Evolutionary conservation across 2,113 vertebrate genomes (phyloP), one percentile per base, ranked within the genome.

Genomic region (Hyaena hyaena): DNA sequence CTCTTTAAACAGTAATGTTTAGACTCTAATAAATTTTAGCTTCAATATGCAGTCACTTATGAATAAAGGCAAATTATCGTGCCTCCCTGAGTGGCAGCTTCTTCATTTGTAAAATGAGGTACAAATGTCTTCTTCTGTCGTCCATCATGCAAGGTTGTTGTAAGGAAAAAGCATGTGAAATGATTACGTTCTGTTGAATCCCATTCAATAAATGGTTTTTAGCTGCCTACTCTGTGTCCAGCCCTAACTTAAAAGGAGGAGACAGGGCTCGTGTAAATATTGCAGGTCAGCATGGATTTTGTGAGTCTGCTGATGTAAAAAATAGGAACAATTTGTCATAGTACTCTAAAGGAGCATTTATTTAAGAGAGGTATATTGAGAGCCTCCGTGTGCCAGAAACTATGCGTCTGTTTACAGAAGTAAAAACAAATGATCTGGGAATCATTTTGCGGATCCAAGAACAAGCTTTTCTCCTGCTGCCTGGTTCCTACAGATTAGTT

Each of bases 91-190:
- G 16, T 94, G 76, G 39, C 61, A 92, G 66, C 63, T 92, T 95
- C 74, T 90, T 95, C 63, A 45, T 96, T 90, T 71, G 48, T 90
- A 84, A 88, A 95, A 55, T 65, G 71, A 95, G 48, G 14, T 28
- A 61, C 31, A 83, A 89, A 93, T 35, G 92, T 58, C 28, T 86
- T 77, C 77, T 87, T 88, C 81, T 81, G 48, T 92, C 68, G 45
- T 92, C 4, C 28, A 0, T 24, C 73, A 69, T 11, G 50, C 63
- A 90, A 92, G 39, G 21, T 17, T 71, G 11, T 35, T 90, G 7
- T 80, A 94, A 96, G 33, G 12, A 55, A 89, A 88, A 95, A 6
- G 45, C 7, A 66, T 1, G 4, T 31, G 12, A 79, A 76, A 2
- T 21, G 16, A 68, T 71, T 86, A 43, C 45, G 19, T 69, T 77